phyloP scores from a whole-genome alignment of 2,888 invertebrate genomes.

The Epinotia demarniana region DNA sequence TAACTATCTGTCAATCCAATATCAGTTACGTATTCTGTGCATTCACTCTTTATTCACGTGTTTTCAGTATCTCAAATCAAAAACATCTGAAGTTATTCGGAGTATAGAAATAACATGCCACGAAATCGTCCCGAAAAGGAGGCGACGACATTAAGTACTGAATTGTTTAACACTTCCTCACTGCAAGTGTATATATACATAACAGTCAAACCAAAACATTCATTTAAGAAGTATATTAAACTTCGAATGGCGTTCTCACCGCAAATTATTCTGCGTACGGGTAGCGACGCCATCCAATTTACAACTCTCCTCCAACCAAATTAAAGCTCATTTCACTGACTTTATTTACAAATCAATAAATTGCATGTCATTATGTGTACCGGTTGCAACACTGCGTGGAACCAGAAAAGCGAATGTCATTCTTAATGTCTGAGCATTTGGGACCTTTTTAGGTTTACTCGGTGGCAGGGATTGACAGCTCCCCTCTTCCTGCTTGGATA shows the following conservation, averaged over 20 bases:
- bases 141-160: too few species aligned
- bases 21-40: conserved; percentile 12
- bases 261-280: neutral
- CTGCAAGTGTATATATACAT: too few species aligned
- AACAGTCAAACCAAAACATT: neutral
- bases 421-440: neutral
- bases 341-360: conserved; percentile 34
- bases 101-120: too few species aligned
- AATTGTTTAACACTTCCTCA: too few species aligned
- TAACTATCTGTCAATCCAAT: neutral
- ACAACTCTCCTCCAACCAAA: neutral
- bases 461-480: conserved; percentile 9
- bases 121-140: too few species aligned
- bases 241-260: neutral
- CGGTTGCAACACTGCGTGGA: conserved; percentile 24
- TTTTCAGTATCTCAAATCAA: neutral
- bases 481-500: conserved; percentile 40
- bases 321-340: neutral
- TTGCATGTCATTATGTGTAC: conserved; percentile 32
- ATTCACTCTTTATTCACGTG: conserved; percentile 7
- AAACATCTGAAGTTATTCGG: too few species aligned
- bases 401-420: neutral
- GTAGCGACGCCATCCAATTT: neutral
- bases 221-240: neutral
- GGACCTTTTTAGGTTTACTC: neutral